Conservation (phyloP, 2,797 vertebrate genomes). For the Lithobates sylvaticus region DNA sequence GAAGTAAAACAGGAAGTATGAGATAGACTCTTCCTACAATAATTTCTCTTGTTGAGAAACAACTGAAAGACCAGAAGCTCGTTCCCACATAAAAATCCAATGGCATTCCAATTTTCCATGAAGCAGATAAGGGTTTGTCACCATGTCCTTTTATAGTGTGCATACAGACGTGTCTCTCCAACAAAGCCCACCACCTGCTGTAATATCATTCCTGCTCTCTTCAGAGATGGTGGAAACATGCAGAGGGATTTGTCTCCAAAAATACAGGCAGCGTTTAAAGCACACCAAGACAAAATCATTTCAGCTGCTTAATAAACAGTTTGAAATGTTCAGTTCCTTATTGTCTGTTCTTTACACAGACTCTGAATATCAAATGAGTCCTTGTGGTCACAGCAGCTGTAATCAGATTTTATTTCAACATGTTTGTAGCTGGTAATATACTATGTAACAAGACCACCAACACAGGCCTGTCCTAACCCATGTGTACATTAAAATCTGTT, state of each 20-base stretch:
- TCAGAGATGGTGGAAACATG: background rate
- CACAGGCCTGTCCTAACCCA: background rate
- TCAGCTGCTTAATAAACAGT: constrained; percentile 37
- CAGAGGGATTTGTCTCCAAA: background rate
- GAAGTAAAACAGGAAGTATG: constrained; percentile 63
- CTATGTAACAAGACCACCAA: constrained; percentile 9
- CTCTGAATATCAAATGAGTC: background rate
- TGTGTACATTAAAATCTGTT: background rate
- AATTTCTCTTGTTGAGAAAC: constrained; percentile 55
- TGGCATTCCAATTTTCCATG: constrained; percentile 63
- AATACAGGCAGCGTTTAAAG: constrained; percentile 18
- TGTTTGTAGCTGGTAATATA: constrained; percentile 12
- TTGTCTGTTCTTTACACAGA: constrained; percentile 10
- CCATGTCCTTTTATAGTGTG: constrained; percentile 30
- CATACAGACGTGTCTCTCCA: constrained; percentile 10
- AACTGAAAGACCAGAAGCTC: constrained; percentile 63
- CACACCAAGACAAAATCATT: constrained; percentile 37
- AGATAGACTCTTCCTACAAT: constrained; percentile 65
- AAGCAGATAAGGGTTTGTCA: constrained; percentile 46
- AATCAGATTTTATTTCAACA: background rate
- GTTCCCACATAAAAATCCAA: constrained; percentile 59
- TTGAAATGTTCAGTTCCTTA: constrained; percentile 33
- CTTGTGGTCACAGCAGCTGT: constrained; percentile 12
- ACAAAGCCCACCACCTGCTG: constrained; percentile 17
- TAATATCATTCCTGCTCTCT: constrained; percentile 17